Percentiles rank a stretch among this genome's conserved stretches.
phyloP scores from a whole-genome alignment of 2,888 invertebrate species.

The Stictocephala bisonia region DNA sequence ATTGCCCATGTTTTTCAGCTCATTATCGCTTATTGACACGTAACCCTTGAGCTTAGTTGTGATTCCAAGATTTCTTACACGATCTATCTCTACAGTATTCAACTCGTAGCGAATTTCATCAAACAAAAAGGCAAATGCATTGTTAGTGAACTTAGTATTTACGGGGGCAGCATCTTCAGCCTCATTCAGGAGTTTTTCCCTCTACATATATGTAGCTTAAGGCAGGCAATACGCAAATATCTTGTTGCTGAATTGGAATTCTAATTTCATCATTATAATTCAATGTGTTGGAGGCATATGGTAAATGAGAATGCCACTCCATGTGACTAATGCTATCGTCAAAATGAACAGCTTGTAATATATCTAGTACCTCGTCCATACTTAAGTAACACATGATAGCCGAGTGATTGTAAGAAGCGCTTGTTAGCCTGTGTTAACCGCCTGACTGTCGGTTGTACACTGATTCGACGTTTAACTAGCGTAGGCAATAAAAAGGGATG shows the following conservation, averaged over 20 bases:
- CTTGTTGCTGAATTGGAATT: slow-evolving; percentile 50
- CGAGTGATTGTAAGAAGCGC: slow-evolving; percentile 49
- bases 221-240: slow-evolving; percentile 47
- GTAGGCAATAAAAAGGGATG: background rate
- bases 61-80: slow-evolving; percentile 60
- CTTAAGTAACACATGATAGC: slow-evolving; percentile 46
- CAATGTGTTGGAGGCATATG: slow-evolving; percentile 47
- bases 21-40: background rate
- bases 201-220: slow-evolving; percentile 50
- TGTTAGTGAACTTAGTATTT: slow-evolving; percentile 37
- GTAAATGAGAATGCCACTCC: slow-evolving; percentile 42
- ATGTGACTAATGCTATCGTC: slow-evolving; percentile 44
- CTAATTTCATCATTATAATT: slow-evolving; percentile 52
- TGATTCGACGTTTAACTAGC: background rate
- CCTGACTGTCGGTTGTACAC: background rate
- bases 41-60: background rate
- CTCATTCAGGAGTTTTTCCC: slow-evolving; percentile 29
- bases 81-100: slow-evolving; percentile 62
- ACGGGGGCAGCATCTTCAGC: background rate
- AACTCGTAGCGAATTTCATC: slow-evolving; percentile 62
- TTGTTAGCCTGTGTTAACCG: slow-evolving; percentile 50
- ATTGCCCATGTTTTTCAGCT: background rate
- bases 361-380: slow-evolving; percentile 18
- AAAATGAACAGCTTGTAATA: slow-evolving; percentile 48
- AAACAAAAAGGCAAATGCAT: slow-evolving; percentile 42